phyloP scores from a whole-genome alignment of 2,113 vertebrate genomes.

The Lophochroa leadbeateri region DNA sequence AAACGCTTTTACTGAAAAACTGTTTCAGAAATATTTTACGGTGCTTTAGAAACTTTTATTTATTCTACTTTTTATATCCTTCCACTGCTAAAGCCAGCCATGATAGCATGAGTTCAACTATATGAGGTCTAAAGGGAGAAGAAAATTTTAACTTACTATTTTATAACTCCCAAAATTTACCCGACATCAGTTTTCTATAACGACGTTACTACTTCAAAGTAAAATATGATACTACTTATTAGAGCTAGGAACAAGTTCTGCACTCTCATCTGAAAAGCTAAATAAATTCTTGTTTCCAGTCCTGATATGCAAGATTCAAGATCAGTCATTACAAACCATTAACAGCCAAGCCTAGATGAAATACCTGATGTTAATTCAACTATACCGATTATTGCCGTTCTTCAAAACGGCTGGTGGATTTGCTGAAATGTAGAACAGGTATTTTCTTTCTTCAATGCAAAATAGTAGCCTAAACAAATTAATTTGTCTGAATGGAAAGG shows the following conservation, averaged over 20 bases:
- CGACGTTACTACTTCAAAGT: neutral
- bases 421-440: neutral
- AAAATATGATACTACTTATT: neutral
- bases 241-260: neutral
- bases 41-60: neutral
- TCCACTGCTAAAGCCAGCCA: neutral
- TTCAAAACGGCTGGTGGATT: neutral
- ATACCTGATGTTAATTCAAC: neutral
- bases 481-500: neutral
- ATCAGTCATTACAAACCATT: neutral
- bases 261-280: neutral
- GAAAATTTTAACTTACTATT: neutral
- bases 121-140: neutral
- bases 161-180: neutral
- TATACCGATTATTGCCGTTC: neutral
- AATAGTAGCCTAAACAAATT: slow-evolving; percentile 6
- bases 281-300: neutral
- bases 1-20: neutral
- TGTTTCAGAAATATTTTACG: neutral
- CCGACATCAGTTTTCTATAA: neutral
- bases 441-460: neutral
- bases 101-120: neutral
- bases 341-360: neutral
- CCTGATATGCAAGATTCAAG: neutral
- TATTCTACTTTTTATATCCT: neutral